A percentile compares a stretch with the other conserved stretches of the same genome.
Conservation (phyloP, 2,113 vertebrate species). For the Dolichallabes microphthalmus region DNA sequence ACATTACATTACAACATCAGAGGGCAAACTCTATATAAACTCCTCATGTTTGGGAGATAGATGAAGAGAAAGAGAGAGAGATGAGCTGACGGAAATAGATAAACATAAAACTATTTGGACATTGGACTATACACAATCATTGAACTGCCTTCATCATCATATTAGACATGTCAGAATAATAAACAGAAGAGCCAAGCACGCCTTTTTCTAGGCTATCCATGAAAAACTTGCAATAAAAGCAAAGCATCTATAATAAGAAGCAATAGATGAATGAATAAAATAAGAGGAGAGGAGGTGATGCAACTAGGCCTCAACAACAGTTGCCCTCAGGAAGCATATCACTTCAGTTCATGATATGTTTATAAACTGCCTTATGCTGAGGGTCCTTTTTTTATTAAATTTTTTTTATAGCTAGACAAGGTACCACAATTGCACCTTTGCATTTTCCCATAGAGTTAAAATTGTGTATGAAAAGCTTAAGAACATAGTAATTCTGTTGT, state of each 20-base stretch:
- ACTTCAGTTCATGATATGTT: slow-evolving; percentile 62
- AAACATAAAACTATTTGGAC: slow-evolving; percentile 5
- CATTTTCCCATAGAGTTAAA: neutral
- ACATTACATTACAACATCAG: slow-evolving; percentile 65
- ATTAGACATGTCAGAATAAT: slow-evolving; percentile 54
- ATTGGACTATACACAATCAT: slow-evolving; percentile 11
- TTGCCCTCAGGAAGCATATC: slow-evolving; percentile 60
- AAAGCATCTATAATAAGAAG: slow-evolving; percentile 60
- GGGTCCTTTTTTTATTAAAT: slow-evolving; percentile 11
- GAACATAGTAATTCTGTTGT: neutral
- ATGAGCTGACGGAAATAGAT: slow-evolving; percentile 42
- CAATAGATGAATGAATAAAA: slow-evolving; percentile 63
- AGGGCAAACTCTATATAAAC: slow-evolving; percentile 55
- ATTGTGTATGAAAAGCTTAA: neutral
- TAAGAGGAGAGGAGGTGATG: slow-evolving; percentile 63
- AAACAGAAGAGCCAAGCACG: slow-evolving; percentile 60
- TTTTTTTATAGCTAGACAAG: neutral
- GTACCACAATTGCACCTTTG: neutral
- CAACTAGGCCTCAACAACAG: slow-evolving; percentile 70
- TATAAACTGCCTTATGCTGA: slow-evolving; percentile 50
- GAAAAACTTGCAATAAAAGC: slow-evolving; percentile 69
- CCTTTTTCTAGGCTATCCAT: slow-evolving; percentile 65
- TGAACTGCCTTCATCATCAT: slow-evolving; percentile 35
- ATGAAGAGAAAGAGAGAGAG: slow-evolving; percentile 20
- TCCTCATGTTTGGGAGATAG: slow-evolving; percentile 52